Base-by-base conservation (phyloP, 2,113 vertebrate species). In the Syrmaticus mikado region DNA sequence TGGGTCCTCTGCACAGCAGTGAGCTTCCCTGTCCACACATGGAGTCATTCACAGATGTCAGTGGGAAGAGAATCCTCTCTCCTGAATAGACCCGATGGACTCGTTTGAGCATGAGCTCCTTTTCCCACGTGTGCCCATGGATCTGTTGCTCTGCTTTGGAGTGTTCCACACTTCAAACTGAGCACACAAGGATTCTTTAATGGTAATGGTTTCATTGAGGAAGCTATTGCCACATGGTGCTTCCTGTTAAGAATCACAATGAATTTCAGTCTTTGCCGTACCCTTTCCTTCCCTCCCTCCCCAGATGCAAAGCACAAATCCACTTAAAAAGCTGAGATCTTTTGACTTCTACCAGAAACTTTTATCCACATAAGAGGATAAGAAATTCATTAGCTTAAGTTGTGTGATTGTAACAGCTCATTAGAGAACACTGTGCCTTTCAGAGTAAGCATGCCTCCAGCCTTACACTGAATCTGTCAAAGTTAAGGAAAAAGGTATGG, bases 381-480 rank as follows among this genome's bases (percentile, higher is more conserved):
- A 95, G 90, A 94, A 95, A 93, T 75, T 84, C 93, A 83, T 89
- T 93, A 87, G 68, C 77, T 90, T 89, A 83, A 83, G 38, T 90
- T 86, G 72, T 86, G 22, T 80, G 91, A 85, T 75, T 89, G 91
- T 80, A 79, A 53, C 34, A 90, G 93, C 89, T 94, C 82, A 89
- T 93, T 95, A 95, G 81, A 88, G 82, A 93, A 43, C 65, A 21
- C 36, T 62, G 65, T n/a, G 92, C 75, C 68, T 88, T 71, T 92
- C 71, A 55, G 52, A 88, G 28, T 9, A 45, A 82, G 67, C 12
- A 40, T 80, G 90, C 73, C 84, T 89, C 57, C 60, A 93, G 92
- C 87, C 73, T 61, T 85, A 12, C 0, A 0, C 1, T 11, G 76
- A 91, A 94, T 61, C 72, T 93, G 90, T 96, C 91, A 86, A 85